A percentile compares a stretch with the other conserved stretches of the same genome.
Evolutionary conservation across 2,113 vertebrate species (phyloP).

Genomic region (Lycocorax pyrrhopterus): DNA sequence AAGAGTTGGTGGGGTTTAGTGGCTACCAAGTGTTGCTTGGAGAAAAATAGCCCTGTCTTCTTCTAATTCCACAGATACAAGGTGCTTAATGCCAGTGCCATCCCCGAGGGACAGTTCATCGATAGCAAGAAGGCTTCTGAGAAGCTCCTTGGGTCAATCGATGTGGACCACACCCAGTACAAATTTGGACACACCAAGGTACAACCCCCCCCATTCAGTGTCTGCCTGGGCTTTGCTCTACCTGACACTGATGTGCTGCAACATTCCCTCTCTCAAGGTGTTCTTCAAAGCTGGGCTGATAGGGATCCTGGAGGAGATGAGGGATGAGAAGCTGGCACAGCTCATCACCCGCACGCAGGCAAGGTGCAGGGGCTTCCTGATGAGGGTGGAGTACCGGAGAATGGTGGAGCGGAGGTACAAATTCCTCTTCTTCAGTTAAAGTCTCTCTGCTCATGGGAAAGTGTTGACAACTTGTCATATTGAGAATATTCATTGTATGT

Average conservation of each 20-base stretch:
- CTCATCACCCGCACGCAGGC: conserved; percentile 81
- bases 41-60: no score
- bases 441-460: background rate
- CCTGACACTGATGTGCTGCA: background rate
- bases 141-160: conserved; percentile 83
- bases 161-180: conserved; percentile 84
- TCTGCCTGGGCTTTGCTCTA: background rate
- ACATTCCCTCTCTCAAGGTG: conserved; percentile 69
- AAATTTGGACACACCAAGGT: conserved; percentile 90
- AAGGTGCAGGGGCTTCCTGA: background rate
- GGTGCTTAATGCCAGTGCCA: conserved; percentile 83
- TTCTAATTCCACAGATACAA: conserved; percentile 67
- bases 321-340: conserved; percentile 87
- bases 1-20: no score
- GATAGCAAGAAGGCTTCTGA: conserved; percentile 88
- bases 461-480: background rate
- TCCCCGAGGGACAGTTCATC: conserved; percentile 87
- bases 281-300: conserved; percentile 95
- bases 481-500: background rate
- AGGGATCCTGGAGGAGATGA: conserved; percentile 89
- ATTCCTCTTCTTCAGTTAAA: background rate
- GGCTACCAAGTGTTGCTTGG: no score
- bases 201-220: background rate
- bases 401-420: background rate
- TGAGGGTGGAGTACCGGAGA: background rate